Evolutionary conservation across 2,797 vertebrate species (phyloP).

Genomic region (Aselliscus stoliczkanus): DNA sequence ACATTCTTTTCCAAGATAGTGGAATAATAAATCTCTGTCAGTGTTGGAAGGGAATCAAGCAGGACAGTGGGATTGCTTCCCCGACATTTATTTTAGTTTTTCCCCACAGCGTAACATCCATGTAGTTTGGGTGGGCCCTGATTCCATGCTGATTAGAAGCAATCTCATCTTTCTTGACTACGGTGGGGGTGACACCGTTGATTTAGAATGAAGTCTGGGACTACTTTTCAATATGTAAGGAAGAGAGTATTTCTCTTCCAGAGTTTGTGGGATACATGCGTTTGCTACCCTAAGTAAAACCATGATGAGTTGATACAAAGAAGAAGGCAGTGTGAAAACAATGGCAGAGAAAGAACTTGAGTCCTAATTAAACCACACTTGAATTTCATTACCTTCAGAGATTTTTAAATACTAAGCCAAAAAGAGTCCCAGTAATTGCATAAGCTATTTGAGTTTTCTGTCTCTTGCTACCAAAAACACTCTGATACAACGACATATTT

Average conservation of each 20-base stretch:
- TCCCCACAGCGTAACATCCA: accelerated
- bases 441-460: neutral
- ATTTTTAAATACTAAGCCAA: neutral
- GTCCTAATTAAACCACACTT: neutral
- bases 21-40: neutral
- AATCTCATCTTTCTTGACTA: neutral
- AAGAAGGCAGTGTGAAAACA: neutral
- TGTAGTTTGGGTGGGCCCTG: neutral
- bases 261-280: neutral
- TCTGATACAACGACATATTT: neutral
- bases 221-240: neutral
- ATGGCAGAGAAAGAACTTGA: neutral
- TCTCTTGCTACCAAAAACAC: neutral
- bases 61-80: neutral
- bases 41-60: neutral
- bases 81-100: neutral
- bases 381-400: neutral
- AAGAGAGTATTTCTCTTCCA: neutral
- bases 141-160: no score
- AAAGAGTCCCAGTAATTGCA: neutral
- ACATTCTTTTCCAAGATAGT: neutral
- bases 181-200: neutral
- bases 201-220: neutral
- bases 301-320: neutral
- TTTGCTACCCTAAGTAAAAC: neutral